phyloP scores from a whole-genome alignment of 2,888 invertebrate genomes.

The Amblyjoppa proteus region DNA sequence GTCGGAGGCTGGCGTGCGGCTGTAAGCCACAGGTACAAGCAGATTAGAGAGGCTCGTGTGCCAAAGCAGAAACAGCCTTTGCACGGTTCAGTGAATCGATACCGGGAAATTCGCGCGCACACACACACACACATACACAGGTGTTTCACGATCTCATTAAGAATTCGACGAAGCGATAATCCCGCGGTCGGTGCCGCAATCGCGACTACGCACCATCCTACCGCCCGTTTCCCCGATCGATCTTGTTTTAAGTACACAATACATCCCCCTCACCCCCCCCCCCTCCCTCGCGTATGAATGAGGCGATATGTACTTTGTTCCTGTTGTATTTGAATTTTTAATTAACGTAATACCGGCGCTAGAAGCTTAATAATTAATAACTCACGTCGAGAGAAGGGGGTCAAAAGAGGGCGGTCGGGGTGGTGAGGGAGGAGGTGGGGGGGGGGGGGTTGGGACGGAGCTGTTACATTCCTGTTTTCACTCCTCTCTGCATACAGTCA shows the following conservation, averaged over 20 bases:
- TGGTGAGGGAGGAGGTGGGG: not conserved
- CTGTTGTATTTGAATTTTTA: constrained; percentile 77
- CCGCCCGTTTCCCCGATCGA: not conserved
- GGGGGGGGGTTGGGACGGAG: not conserved
- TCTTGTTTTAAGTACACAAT: constrained; percentile 16
- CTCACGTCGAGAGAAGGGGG: constrained; percentile 66
- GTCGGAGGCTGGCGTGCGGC: not conserved
- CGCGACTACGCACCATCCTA: not conserved
- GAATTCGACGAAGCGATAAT: constrained; percentile 21
- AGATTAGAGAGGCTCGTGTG: constrained; percentile 5
- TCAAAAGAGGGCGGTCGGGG: not conserved
- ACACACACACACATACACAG: not conserved
- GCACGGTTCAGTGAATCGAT: constrained; percentile 41
- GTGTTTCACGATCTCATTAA: constrained; percentile 5
- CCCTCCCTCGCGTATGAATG: not conserved
- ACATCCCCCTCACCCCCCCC: not conserved
- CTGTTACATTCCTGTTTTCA: constrained; percentile 59
- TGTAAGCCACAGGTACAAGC: constrained; percentile 20
- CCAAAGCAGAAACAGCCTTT: constrained; percentile 35
- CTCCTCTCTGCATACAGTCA: constrained; percentile 33
- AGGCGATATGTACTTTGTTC: constrained; percentile 67
- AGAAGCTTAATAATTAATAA: constrained; percentile 81
- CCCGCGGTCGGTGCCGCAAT: constrained; percentile 2
- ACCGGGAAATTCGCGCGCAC: not conserved
- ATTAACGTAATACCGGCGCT: constrained; percentile 78